Conservation (phyloP, 2,888 invertebrate species). For the Dascillus cervinus region DNA sequence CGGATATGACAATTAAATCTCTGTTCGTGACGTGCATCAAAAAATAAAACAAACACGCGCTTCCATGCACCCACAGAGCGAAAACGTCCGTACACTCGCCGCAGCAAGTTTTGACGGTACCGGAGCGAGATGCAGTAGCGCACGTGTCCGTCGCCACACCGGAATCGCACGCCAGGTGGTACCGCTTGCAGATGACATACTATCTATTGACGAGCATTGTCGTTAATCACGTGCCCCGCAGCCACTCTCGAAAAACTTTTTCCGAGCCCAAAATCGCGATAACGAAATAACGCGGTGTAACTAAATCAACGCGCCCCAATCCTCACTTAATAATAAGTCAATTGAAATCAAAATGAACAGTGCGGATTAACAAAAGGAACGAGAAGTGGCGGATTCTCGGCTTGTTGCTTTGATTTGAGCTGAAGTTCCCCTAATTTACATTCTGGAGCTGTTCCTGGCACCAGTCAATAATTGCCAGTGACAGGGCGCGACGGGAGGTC, state of each 20-base stretch:
- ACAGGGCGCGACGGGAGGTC: slow-evolving; percentile 21
- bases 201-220: slow-evolving; percentile 19
- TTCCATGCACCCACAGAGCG: too few species aligned
- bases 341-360: slow-evolving; percentile 31
- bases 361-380: slow-evolving; percentile 18
- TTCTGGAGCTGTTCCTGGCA: slow-evolving; percentile 30
- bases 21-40: too few species aligned
- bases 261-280: too few species aligned
- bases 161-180: slow-evolving; percentile 22
- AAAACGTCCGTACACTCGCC: too few species aligned
- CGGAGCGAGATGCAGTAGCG: too few species aligned
- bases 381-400: slow-evolving; percentile 28
- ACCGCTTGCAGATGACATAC: slow-evolving; percentile 20
- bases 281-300: slow-evolving; percentile 11
- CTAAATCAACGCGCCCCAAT: slow-evolving; percentile 23
- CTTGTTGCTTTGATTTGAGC: slow-evolving; percentile 33
- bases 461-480: slow-evolving; percentile 33
- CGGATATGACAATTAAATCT: too few species aligned
- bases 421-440: slow-evolving; percentile 34
- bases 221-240: too few species aligned
- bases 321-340: slow-evolving; percentile 27
- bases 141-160: too few species aligned
- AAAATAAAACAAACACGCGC: too few species aligned
- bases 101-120: too few species aligned
- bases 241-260: too few species aligned